Base-by-base conservation (phyloP, 1,140 invertebrate genomes). In the Drosophila takahashii region DNA sequence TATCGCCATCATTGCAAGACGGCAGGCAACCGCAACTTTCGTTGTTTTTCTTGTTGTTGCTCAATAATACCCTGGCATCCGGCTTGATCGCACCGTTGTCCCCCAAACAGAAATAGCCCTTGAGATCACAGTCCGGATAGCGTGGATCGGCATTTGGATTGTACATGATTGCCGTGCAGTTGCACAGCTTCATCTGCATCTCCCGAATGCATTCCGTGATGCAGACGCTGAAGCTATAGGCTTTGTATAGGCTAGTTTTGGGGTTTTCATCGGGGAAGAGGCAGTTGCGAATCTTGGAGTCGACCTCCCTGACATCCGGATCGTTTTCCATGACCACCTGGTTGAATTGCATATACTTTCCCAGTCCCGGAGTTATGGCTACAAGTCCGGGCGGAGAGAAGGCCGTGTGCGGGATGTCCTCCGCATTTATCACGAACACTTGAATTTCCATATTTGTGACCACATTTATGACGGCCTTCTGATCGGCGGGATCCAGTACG, bases 221-320 rank as follows among this genome's bases (percentile, higher is more conserved):
- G 71, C 94, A 94, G 1, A 93, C 92, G 36, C 92, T 94, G 64
- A 93, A 94, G 60, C 93, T 94, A 52, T 94, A 94, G 22, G 92
- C 91, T 15, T 74, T 67, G 70, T 93, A 93, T 0, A 92, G 76
- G n/a, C 93, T 91, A 11, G 93, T 72, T 10, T 90, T 64, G 9
- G 90, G 84, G 1, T 76, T 44, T 81, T 94, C 94, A 13, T 93
- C 90, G 2, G 92, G 92, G 62, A 94, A 94, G 26, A 92, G 80
- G 62, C 94, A 94, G 44, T 93, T 93, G 27, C 93, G 77, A 9
- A 92, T 85, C 9, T 86, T 51, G 0, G 75, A 70, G 0, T 69
- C 48, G 5, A 92, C 84, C 15, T 91, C 86, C 2, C 57, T 57
- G 3, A 92, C 87, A 70, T 85, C 78, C 4, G 51, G 41, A 70